A percentile compares a stretch with the other conserved stretches of the same genome.
These are phyloP conservation scores for Eurois occulta DNA, from an alignment of 2,888 invertebrate species.

Conservation along the genomic window DNA sequence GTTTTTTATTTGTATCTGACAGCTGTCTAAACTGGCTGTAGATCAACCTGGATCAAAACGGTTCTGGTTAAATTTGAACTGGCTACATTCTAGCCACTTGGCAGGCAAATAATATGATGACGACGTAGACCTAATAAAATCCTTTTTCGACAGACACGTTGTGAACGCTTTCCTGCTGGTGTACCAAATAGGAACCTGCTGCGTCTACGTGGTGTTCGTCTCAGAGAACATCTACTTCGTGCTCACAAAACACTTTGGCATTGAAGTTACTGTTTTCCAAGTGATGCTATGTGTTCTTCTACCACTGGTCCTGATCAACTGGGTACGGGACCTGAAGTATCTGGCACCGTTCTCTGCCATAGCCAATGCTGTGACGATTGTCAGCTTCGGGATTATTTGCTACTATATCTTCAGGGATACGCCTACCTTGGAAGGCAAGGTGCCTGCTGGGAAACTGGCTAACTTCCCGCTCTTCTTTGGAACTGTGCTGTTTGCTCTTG, in stretches of 20 bases:
- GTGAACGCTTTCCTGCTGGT: conserved; percentile 94
- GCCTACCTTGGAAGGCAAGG: conserved; percentile 91
- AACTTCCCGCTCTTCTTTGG: conserved; percentile 98
- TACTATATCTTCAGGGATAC: conserved; percentile 95
- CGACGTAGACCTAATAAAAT: background rate
- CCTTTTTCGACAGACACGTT: conserved; percentile 90
- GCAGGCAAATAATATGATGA: background rate
- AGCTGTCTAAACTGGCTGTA: background rate
- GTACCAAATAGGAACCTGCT: conserved; percentile 98
- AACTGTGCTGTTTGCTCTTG: conserved; percentile 98
- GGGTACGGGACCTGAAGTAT: conserved; percentile 95
- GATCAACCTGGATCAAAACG: background rate
- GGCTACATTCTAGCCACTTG: background rate
- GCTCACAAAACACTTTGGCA: conserved; percentile 87
- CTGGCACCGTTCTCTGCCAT: conserved; percentile 97
- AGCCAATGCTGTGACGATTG: conserved; percentile 96
- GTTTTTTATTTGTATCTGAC: background rate
- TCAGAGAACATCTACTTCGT: conserved; percentile 95
- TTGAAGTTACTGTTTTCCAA: conserved; percentile 89
- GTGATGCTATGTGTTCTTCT: conserved; percentile 94
- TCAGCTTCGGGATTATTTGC: conserved; percentile 95
- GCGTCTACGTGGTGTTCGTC: conserved; percentile 98
- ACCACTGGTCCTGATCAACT: conserved; percentile 95
- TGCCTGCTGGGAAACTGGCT: conserved; percentile 91
- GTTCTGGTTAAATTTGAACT: background rate